phyloP scores from a whole-genome alignment of 2,113 vertebrate species.

The Colaptes auratus region DNA sequence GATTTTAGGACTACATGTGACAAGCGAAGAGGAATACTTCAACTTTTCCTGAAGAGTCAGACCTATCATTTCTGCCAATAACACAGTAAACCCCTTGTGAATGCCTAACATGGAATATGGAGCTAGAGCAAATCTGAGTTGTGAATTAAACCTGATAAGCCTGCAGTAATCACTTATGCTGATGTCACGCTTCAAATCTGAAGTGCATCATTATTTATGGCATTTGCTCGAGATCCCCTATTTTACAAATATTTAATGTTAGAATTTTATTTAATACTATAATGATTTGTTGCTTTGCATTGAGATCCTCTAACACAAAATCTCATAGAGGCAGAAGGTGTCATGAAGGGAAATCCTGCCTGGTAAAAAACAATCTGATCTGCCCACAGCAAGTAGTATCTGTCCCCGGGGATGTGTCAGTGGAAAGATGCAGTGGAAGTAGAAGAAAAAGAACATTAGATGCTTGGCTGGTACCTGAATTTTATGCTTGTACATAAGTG shows the following conservation, averaged over 20 bases:
- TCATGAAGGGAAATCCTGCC: not conserved
- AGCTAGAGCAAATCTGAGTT: not conserved
- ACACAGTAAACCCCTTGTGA: not conserved
- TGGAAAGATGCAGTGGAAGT: not conserved
- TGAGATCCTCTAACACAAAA: not conserved
- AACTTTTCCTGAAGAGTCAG: not conserved
- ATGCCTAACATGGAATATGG: not conserved
- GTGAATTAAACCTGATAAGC: not conserved
- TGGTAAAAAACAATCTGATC: not conserved
- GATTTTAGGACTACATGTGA: not conserved
- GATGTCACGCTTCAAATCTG: not conserved
- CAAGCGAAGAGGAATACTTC: not conserved
- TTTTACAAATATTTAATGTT: not conserved
- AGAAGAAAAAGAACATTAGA: not conserved
- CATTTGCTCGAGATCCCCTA: not conserved
- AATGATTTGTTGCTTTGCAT: not conserved
- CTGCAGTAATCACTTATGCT: not conserved
- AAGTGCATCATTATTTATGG: not conserved
- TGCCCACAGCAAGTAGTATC: not conserved
- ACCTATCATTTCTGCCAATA: not conserved
- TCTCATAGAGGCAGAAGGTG: not conserved
- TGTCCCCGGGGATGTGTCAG: not conserved
- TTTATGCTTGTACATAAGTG: accelerated
- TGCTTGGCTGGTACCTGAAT: not conserved
- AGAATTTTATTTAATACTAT: not conserved